These are phyloP conservation scores for Neosalanx taihuensis DNA, from an alignment of 2,797 vertebrate species.

Conservation along the genomic window DNA sequence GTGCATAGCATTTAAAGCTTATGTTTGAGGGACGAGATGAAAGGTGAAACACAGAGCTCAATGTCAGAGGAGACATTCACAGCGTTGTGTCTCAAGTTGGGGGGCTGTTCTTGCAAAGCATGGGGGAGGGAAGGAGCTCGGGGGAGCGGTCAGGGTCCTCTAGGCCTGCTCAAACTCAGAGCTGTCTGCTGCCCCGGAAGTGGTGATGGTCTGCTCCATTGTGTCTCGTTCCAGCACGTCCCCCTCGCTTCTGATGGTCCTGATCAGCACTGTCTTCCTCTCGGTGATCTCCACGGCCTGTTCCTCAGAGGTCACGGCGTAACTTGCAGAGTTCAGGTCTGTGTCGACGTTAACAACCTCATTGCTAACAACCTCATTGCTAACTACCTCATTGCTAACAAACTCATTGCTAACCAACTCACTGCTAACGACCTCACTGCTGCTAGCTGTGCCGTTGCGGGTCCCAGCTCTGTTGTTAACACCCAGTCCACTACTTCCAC, in stretches of 20 bases:
- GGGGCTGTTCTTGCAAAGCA: not conserved
- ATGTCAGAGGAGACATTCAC: not conserved
- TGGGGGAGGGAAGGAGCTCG: not conserved
- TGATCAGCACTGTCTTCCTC: constrained; percentile 54
- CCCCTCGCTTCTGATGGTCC: constrained; percentile 46
- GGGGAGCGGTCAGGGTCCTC: not conserved
- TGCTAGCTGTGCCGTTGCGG: no score
- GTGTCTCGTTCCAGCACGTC: constrained; percentile 34
- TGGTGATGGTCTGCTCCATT: constrained; percentile 44
- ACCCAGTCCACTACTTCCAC: not conserved
- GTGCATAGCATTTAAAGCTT: not conserved
- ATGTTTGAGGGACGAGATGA: not conserved
- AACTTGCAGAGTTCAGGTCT: not conserved
- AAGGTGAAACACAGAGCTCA: not conserved
- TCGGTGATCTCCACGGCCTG: constrained; percentile 45
- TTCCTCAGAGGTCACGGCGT: constrained; percentile 21
- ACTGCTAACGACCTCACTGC: not conserved
- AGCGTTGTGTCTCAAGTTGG: constrained; percentile 2
- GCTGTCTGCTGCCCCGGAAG: constrained; percentile 44
- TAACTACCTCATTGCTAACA: no score
- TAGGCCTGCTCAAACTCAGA: constrained; percentile 26
- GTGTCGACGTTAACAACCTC: not conserved
- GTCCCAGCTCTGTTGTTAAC: not conserved
- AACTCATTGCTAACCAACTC: not conserved
- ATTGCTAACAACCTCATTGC: not conserved